Conservation (phyloP, 2,113 vertebrate genomes). For the Triplophysa dalaica region DNA sequence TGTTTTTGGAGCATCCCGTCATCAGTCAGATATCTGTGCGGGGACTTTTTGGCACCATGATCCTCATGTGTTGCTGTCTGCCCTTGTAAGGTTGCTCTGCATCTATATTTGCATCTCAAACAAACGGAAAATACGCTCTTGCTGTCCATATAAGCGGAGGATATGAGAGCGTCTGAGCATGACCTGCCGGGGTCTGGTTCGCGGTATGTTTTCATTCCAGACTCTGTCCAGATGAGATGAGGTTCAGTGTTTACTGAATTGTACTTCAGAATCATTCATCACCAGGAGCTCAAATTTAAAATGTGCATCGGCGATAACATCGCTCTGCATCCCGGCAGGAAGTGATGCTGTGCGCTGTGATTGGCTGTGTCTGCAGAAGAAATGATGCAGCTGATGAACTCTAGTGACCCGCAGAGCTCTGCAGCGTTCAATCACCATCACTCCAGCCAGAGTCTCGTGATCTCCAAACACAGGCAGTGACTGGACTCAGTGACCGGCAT, state of each 20-base stretch:
- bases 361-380: conserved; percentile 52
- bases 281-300: conserved; percentile 19
- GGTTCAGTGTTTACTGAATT: conserved; percentile 30
- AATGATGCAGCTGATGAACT: conserved; percentile 80
- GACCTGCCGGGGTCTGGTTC: conserved; percentile 29
- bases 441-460: not conserved
- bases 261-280: not conserved
- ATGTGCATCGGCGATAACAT: not conserved
- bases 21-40: conserved; percentile 56
- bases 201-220: conserved; percentile 36
- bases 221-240: conserved; percentile 50
- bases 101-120: conserved; percentile 59
- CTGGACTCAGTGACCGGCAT: too few species aligned
- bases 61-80: conserved; percentile 60
- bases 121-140: conserved; percentile 52
- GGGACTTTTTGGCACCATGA: conserved; percentile 54
- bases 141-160: conserved; percentile 48
- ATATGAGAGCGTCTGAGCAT: conserved; percentile 22
- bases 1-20: conserved; percentile 2
- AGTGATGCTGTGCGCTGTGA: conserved; percentile 45
- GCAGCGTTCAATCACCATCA: conserved; percentile 38
- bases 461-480: not conserved
- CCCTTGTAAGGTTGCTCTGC: conserved; percentile 76
- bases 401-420: conserved; percentile 46
- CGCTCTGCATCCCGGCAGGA: conserved; percentile 31